Evolutionary conservation across 2,888 invertebrate species (phyloP).

Genomic region (Unio delphinus): DNA sequence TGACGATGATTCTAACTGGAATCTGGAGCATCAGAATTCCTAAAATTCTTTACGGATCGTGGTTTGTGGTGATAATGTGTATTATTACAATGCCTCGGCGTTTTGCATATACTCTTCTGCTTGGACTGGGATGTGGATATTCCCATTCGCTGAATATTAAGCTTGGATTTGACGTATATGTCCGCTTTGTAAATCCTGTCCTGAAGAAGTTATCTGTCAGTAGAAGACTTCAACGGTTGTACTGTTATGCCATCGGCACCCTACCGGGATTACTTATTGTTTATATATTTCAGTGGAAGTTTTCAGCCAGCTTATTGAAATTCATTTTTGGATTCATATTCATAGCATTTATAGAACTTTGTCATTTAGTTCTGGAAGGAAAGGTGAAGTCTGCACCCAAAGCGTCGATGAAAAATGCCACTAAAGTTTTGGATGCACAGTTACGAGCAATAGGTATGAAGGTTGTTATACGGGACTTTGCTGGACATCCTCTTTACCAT

Average conservation of each 20-base stretch:
- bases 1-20: slow-evolving; percentile 18
- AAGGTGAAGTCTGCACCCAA: slow-evolving; percentile 23
- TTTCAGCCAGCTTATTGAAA: slow-evolving; percentile 4
- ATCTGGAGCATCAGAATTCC: slow-evolving; percentile 18
- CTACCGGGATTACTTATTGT: slow-evolving; percentile 27
- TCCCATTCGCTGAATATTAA: slow-evolving; percentile 29
- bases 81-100: slow-evolving; percentile 12
- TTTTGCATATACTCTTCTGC: slow-evolving; percentile 16
- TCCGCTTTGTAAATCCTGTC: slow-evolving; percentile 18
- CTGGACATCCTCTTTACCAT: slow-evolving; percentile 44
- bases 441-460: slow-evolving; percentile 23
- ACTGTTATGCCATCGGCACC: slow-evolving; percentile 28
- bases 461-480: slow-evolving; percentile 40
- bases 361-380: slow-evolving; percentile 21
- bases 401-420: slow-evolving; percentile 20
- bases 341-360: slow-evolving; percentile 18
- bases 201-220: slow-evolving; percentile 16
- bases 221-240: slow-evolving; percentile 17
- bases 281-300: slow-evolving; percentile 25
- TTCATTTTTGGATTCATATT: slow-evolving; percentile 10
- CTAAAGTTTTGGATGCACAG: slow-evolving; percentile 21
- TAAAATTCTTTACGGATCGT: slow-evolving; percentile 5
- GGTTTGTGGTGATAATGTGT: slow-evolving; percentile 8
- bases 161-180: slow-evolving; percentile 31
- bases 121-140: slow-evolving; percentile 25